A percentile compares a stretch with the other conserved stretches of the same genome.
Evolutionary conservation across 2,888 invertebrate species (phyloP).

Genomic region (Heliothis peltigera): DNA sequence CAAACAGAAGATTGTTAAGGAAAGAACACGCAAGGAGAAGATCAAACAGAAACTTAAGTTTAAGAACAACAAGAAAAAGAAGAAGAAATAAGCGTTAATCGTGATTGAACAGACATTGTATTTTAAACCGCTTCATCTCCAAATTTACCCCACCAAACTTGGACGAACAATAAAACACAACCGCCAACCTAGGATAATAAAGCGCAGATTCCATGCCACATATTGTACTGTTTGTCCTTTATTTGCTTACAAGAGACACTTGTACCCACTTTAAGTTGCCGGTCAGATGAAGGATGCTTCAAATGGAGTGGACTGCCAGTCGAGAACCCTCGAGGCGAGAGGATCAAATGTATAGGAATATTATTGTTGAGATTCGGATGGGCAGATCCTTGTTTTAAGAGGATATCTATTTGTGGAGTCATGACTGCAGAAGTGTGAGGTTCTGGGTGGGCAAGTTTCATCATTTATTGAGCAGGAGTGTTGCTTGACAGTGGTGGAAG

Average conservation of each 20-base stretch:
- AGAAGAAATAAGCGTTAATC: constrained; percentile 65
- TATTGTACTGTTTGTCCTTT: constrained; percentile 65
- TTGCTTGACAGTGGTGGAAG: too few relatives aligned
- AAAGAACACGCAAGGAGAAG: constrained; percentile 91
- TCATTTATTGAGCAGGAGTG: too few relatives aligned
- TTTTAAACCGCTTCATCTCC: constrained; percentile 8
- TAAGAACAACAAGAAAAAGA: constrained; percentile 80
- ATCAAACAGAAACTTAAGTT: constrained; percentile 88
- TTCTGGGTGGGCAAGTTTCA: too few relatives aligned
- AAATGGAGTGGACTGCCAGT: constrained; percentile 28
- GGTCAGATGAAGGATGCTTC: constrained; percentile 46
- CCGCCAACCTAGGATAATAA: constrained; percentile 69
- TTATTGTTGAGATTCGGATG: constrained; percentile 13
- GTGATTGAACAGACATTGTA: too few relatives aligned
- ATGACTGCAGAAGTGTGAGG: too few relatives aligned
- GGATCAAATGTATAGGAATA: constrained; percentile 28
- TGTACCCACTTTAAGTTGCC: constrained; percentile 28
- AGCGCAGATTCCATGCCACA: constrained; percentile 72
- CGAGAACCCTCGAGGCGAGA: constrained; percentile 17
- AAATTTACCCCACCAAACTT: background rate
- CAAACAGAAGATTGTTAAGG: constrained; percentile 94
- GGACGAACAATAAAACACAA: constrained; percentile 73
- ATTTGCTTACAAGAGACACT: constrained; percentile 62
- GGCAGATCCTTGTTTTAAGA: constrained; percentile 2
- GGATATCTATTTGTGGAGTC: background rate